phyloP scores from a whole-genome alignment of 2,888 invertebrate species.

The Acanthosepion lycidas region DNA sequence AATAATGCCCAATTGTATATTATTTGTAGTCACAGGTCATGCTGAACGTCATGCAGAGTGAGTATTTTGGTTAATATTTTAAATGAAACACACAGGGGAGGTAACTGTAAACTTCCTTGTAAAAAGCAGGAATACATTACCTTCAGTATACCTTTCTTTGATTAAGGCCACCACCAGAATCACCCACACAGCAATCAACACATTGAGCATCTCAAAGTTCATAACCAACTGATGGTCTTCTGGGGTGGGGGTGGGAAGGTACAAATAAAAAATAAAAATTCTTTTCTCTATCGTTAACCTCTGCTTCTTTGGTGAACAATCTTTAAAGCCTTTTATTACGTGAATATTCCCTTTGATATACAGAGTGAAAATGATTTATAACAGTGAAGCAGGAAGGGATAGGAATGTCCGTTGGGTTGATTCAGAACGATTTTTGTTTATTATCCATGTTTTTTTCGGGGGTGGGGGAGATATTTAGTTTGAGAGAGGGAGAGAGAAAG shows the following conservation, averaged over 20 bases:
- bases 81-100: not conserved
- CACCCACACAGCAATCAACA: not conserved
- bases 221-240: not conserved
- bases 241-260: no score
- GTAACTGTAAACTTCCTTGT: not conserved
- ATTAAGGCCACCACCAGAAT: not conserved
- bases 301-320: not conserved
- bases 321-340: not conserved
- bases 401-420: not conserved
- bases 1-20: no score
- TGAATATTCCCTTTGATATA: slow-evolving; percentile 18
- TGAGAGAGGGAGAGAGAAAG: no score
- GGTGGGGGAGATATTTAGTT: not conserved
- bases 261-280: not conserved
- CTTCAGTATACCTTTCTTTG: not conserved
- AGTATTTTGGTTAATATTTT: no score
- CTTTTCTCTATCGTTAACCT: not conserved
- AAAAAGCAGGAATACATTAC: not conserved
- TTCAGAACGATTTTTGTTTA: not conserved
- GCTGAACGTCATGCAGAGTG: no score
- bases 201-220: not conserved
- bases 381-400: not conserved
- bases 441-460: not conserved
- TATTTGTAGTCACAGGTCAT: no score
- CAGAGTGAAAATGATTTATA: no score